Evolutionary conservation across 92 coral and sea anemone genomes (phyloP).

Genomic region (Bergia puertoricense): DNA sequence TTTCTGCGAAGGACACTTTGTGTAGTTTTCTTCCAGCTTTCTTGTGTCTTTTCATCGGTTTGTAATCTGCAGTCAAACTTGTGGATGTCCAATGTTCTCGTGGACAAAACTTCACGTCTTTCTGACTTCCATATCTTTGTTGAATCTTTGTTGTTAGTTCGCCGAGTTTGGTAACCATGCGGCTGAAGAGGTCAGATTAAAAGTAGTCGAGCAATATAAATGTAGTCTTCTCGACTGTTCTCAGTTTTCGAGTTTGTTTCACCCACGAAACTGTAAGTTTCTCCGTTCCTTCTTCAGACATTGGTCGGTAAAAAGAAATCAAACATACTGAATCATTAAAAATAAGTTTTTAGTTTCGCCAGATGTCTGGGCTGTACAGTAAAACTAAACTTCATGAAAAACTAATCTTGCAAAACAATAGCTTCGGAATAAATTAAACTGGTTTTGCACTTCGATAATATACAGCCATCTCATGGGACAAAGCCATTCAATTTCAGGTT

Average conservation of each 20-base stretch:
- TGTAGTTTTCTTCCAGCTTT: constrained; percentile 32
- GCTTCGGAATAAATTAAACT: constrained; percentile 34
- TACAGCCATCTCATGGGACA: constrained; percentile 7
- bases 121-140: constrained; percentile 20
- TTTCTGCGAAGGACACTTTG: constrained; percentile 75
- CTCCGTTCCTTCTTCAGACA: background rate
- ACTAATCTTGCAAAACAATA: constrained; percentile 18
- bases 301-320: background rate
- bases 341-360: too few relatives aligned
- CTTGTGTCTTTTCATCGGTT: constrained; percentile 10
- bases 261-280: background rate
- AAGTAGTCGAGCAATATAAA: background rate
- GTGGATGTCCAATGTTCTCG: background rate
- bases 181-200: background rate
- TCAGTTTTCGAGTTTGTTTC: background rate
- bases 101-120: background rate
- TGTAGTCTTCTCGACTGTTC: background rate
- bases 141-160: constrained; percentile 10
- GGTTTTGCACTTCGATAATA: background rate
- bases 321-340: background rate
- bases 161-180: constrained; percentile 23
- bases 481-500: background rate
- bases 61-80: background rate
- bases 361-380: background rate
- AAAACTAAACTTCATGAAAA: background rate